These are phyloP conservation scores for Fopius arisanus DNA, from an alignment of 1,140 invertebrate genomes.

Conservation along the genomic window DNA sequence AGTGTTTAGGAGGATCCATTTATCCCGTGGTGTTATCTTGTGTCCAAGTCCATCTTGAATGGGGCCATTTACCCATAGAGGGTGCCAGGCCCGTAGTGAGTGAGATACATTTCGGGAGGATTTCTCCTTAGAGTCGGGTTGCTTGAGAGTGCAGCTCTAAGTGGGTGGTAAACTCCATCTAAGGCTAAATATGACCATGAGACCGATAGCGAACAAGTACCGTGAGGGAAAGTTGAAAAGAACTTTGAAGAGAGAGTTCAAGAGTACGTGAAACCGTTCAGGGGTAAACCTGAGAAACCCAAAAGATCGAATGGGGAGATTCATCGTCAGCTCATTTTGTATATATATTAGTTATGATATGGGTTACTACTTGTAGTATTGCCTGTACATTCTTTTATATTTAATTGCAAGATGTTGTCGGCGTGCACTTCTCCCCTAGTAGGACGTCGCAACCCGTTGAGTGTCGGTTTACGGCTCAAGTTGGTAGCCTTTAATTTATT, in stretches of 20 bases:
- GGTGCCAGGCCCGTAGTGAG: constrained; percentile 53
- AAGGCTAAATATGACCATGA: constrained; percentile 82
- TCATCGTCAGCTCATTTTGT: too few relatives aligned
- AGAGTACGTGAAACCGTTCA: constrained; percentile 83
- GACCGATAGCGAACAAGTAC: constrained; percentile 90
- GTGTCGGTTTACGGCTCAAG: constrained; percentile 27
- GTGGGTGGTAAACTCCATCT: constrained; percentile 84
- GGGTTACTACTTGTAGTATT: constrained; percentile 40
- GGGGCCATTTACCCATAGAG: constrained; percentile 63
- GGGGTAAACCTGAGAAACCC: constrained; percentile 56
- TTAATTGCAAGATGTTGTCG: constrained; percentile 46
- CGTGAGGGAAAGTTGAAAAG: constrained; percentile 91
- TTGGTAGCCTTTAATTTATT: neutral
- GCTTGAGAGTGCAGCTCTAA: constrained; percentile 87
- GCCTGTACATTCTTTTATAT: constrained; percentile 43
- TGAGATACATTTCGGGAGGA: constrained; percentile 62
- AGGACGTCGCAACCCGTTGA: constrained; percentile 65
- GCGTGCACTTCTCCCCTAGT: constrained; percentile 65
- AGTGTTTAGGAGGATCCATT: constrained; percentile 67
- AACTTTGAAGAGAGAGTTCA: constrained; percentile 90
- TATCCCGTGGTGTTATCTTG: constrained; percentile 50
- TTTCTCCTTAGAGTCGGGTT: constrained; percentile 79
- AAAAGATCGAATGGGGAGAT: too few relatives aligned
- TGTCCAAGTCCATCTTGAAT: constrained; percentile 75
- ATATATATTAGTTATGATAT: constrained; percentile 37